Conservation (phyloP, 2,797 vertebrate genomes). For the Chrysocyon brachyurus region DNA sequence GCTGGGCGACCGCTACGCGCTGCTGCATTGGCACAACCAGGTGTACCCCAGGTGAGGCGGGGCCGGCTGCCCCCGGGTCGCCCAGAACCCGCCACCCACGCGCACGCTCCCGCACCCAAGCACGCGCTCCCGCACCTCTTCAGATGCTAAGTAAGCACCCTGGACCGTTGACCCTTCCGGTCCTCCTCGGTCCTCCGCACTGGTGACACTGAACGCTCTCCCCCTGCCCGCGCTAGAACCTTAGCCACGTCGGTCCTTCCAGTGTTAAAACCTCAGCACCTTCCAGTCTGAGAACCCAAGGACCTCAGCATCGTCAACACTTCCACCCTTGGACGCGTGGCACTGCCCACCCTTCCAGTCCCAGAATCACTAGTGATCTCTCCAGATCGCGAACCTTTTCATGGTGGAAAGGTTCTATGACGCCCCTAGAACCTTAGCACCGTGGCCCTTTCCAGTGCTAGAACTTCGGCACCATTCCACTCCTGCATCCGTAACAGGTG, state of each 20-base stretch:
- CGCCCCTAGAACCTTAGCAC: not conserved
- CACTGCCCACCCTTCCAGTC: not conserved
- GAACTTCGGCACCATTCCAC: not conserved
- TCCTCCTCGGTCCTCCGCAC: fast-evolving
- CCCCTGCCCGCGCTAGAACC: not conserved
- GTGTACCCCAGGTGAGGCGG: conserved; percentile 92
- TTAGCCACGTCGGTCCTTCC: not conserved
- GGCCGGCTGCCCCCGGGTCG: fast-evolving
- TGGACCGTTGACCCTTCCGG: no score
- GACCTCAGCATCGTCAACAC: not conserved
- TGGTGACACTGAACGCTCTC: not conserved
- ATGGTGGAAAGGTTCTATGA: not conserved
- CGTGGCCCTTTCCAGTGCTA: not conserved
- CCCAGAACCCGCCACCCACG: not conserved
- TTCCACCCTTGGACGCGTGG: not conserved
- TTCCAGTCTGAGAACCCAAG: not conserved
- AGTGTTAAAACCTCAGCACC: not conserved
- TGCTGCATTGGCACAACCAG: conserved; percentile 95
- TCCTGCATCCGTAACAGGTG: not conserved
- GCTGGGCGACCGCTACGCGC: conserved; percentile 93
- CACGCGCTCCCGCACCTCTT: not conserved
- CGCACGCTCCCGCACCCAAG: no score
- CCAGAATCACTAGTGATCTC: not conserved
- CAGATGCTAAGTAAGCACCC: fast-evolving
- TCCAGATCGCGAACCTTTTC: not conserved